Conservation (phyloP, 92 coral and sea anemone genomes). For the Parazoanthus atlanticus region DNA sequence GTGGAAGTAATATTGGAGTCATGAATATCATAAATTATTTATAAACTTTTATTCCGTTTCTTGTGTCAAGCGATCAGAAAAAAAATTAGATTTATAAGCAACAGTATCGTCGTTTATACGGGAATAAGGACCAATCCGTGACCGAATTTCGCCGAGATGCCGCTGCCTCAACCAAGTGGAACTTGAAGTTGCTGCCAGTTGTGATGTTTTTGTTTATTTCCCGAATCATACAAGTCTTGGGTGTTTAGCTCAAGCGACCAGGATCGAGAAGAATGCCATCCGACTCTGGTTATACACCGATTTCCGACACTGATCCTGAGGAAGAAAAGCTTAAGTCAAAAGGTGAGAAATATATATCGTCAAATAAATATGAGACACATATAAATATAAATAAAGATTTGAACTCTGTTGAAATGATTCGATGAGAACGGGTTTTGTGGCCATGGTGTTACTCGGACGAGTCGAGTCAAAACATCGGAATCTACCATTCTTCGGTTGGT, state of each 20-base stretch:
- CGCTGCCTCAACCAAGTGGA: not conserved
- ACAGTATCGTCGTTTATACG: slow-evolving; percentile 9
- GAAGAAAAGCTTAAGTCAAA: not conserved
- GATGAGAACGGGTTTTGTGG: not conserved
- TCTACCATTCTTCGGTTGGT: not conserved
- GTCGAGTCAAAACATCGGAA: not conserved
- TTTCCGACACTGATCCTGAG: slow-evolving; percentile 33
- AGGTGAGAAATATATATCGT: not conserved
- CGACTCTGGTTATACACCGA: slow-evolving; percentile 34
- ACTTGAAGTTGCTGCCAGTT: slow-evolving; percentile 2
- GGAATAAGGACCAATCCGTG: not conserved
- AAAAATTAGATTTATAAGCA: slow-evolving; percentile 4
- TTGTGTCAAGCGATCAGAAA: slow-evolving; percentile 7
- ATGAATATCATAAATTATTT: slow-evolving; percentile 58
- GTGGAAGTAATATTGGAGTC: slow-evolving; percentile 10
- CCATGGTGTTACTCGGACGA: not conserved
- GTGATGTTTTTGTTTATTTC: slow-evolving; percentile 31
- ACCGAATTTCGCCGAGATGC: not conserved
- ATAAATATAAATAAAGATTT: too few species aligned
- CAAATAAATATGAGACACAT: too few species aligned
- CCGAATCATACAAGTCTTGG: slow-evolving; percentile 15
- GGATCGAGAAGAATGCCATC: slow-evolving; percentile 16
- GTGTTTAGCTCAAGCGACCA: slow-evolving; percentile 9
- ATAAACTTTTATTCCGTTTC: slow-evolving; percentile 1
- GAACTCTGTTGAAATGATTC: not conserved